Percentiles rank a stretch among this genome's conserved stretches.
phyloP scores from a whole-genome alignment of 2,888 invertebrate species.

The Drosophila mulleri region DNA sequence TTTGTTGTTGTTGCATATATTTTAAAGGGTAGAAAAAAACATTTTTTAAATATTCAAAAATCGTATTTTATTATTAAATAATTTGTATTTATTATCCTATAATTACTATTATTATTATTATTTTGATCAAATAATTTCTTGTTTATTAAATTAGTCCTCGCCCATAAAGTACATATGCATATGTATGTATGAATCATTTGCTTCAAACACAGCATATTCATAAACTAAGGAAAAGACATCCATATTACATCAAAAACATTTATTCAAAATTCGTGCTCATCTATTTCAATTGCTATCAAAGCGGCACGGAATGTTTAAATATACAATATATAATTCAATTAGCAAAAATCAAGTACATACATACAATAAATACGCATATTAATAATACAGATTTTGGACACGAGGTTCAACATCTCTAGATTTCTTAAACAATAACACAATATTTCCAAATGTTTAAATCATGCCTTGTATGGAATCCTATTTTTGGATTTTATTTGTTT shows the following conservation, averaged over 20 bases:
- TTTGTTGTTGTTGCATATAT: too few species aligned
- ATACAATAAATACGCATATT: constrained; percentile 44
- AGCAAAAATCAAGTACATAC: constrained; percentile 24
- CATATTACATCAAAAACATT: constrained; percentile 37
- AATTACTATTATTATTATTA: too few species aligned
- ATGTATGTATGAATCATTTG: neutral
- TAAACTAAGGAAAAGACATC: neutral
- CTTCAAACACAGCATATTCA: neutral
- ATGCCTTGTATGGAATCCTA: constrained; percentile 18
- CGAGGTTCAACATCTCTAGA: constrained; percentile 18
- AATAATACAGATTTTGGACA: constrained; percentile 41
- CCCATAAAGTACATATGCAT: neutral
- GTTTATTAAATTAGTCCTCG: neutral
- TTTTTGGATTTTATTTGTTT: constrained; percentile 11
- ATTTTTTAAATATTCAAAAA: neutral
- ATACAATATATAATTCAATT: constrained; percentile 40
- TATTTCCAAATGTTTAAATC: constrained; percentile 36
- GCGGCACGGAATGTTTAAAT: constrained; percentile 69
- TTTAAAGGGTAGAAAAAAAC: neutral
- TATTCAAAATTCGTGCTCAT: constrained; percentile 68
- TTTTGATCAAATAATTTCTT: neutral
- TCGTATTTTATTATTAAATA: neutral
- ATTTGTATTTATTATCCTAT: neutral
- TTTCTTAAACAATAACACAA: constrained; percentile 46
- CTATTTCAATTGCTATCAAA: constrained; percentile 32